These are phyloP conservation scores for Dione juno DNA, from an alignment of 2,888 invertebrate genomes.

Conservation along the genomic window DNA sequence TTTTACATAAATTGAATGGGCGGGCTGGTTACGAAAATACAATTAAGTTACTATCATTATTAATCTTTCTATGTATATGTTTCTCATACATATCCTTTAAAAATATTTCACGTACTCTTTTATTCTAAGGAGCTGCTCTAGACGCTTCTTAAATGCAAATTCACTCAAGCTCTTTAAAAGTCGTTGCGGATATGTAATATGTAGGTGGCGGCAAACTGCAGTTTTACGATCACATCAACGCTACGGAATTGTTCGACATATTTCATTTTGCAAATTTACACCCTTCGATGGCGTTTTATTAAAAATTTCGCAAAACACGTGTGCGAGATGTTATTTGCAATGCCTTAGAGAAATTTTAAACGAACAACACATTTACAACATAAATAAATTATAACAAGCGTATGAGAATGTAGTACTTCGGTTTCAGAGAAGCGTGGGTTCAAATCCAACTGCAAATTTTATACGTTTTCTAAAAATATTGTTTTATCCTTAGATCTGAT, in stretches of 20 bases:
- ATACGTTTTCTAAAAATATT: too few species aligned
- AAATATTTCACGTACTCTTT: not conserved
- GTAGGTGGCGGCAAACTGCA: constrained; percentile 31
- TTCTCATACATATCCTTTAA: not conserved
- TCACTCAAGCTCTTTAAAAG: not conserved
- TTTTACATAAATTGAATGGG: too few species aligned
- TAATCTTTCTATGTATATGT: not conserved
- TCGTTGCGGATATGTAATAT: constrained; percentile 30
- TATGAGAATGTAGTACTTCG: too few species aligned
- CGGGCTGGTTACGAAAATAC: too few species aligned
- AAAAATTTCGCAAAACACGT: constrained; percentile 58
- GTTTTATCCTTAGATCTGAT: too few species aligned
- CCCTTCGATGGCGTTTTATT: constrained; percentile 61
- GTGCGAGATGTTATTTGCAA: constrained; percentile 50
- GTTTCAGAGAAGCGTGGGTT: too few species aligned
- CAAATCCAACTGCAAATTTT: too few species aligned
- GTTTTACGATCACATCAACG: constrained; percentile 50
- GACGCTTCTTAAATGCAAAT: constrained; percentile 1
- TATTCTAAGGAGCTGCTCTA: not conserved
- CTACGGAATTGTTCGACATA: constrained; percentile 57
- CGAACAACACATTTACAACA: not conserved
- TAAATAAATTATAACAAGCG: too few species aligned
- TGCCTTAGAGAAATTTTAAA: not conserved
- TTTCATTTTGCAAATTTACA: constrained; percentile 57
- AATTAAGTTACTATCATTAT: too few species aligned